Conservation (phyloP, 30 jellyfish, hydroid and myxozoan genomes). For the Hydractinia symbiolongicarpus region DNA sequence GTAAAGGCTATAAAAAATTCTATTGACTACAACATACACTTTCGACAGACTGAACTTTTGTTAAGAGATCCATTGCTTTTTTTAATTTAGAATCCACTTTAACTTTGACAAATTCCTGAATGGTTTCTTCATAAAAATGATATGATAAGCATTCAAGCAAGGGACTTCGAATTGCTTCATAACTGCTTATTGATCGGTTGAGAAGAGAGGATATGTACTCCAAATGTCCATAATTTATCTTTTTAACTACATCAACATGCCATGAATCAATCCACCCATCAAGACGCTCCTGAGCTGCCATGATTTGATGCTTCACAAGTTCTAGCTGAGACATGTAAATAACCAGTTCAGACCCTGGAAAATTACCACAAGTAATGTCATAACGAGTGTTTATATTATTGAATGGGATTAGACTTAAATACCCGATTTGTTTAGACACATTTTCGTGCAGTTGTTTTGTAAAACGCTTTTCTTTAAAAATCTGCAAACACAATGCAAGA, state of each 20-base stretch:
- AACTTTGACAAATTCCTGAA: constrained; percentile 77
- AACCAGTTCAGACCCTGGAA: constrained; percentile 88
- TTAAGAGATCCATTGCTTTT: constrained; percentile 37
- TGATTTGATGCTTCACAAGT: constrained; percentile 63
- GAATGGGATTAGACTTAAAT: constrained; percentile 54
- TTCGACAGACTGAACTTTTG: constrained; percentile 44
- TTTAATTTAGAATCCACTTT: constrained; percentile 69
- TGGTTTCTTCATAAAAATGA: constrained; percentile 85
- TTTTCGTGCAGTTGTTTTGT: constrained; percentile 52
- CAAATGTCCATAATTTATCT: constrained; percentile 66
- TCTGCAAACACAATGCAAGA: constrained; percentile 80
- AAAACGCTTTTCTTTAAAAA: constrained; percentile 44
- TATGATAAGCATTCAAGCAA: constrained; percentile 80
- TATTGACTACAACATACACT: no score
- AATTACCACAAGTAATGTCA: constrained; percentile 73
- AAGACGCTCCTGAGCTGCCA: constrained; percentile 62
- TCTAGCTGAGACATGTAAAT: constrained; percentile 65
- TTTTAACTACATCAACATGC: constrained; percentile 66
- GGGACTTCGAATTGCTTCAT: constrained; percentile 68
- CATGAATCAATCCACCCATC: constrained; percentile 96
- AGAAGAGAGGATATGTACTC: constrained; percentile 57
- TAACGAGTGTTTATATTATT: constrained; percentile 49
- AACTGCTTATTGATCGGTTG: constrained; percentile 52
- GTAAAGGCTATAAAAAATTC: no score
- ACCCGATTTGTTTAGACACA: constrained; percentile 83